These are phyloP conservation scores for Hirudinaria manillensis DNA, from an alignment of 2,888 invertebrate genomes.

Conservation along the genomic window DNA sequence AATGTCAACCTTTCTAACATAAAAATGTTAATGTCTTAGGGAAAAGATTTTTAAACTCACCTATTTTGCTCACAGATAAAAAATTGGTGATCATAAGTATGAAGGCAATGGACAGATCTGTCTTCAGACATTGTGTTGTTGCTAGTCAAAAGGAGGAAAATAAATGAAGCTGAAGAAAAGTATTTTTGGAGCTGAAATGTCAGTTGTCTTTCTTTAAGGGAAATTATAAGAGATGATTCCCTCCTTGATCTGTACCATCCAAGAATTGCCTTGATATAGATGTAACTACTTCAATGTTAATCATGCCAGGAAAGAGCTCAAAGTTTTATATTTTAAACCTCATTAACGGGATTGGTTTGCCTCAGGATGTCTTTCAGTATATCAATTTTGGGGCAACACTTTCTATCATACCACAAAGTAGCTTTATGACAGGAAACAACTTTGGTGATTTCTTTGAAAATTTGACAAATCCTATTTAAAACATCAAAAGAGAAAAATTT, in stretches of 20 bases:
- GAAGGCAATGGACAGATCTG: not conserved
- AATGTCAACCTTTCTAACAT: not conserved
- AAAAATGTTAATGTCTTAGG: not conserved
- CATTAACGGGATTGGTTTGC: not conserved
- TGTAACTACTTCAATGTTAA: not conserved
- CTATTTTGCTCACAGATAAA: not conserved
- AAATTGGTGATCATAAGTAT: conserved; percentile 1
- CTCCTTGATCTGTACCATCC: conserved; percentile 16
- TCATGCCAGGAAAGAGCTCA: not conserved
- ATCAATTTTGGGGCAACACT: not conserved
- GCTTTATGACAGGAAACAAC: not conserved
- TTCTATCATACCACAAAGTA: not conserved
- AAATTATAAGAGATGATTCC: not conserved
- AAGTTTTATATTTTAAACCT: not conserved
- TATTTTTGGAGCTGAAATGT: not conserved
- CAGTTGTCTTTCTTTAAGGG: conserved; percentile 10
- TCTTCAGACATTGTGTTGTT: no score
- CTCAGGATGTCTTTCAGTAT: not conserved
- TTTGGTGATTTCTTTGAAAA: not conserved
- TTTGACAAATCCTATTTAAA: not conserved
- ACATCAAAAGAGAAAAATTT: no score
- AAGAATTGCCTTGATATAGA: not conserved
- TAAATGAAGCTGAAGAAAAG: not conserved
- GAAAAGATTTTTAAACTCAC: not conserved
- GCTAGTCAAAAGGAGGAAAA: not conserved